These are phyloP conservation scores for Agrenia bidenticulata DNA, from an alignment of 2,888 invertebrate species.

Conservation along the genomic window DNA sequence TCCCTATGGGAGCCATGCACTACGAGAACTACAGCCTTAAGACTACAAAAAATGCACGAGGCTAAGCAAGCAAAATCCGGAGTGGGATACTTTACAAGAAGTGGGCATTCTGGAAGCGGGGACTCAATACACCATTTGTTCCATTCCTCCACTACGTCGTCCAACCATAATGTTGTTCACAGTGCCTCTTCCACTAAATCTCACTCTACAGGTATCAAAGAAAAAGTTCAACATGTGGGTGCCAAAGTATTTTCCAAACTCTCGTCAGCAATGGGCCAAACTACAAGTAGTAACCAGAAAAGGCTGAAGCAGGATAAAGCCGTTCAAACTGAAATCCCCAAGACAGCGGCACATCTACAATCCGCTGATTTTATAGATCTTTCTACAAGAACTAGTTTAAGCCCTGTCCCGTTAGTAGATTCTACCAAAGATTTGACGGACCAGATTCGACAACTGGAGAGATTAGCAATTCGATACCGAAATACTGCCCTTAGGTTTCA, in stretches of 20 bases:
- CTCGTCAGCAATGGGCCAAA: constrained; percentile 50
- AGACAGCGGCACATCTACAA: neutral
- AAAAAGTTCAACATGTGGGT: neutral
- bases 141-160: constrained; percentile 30
- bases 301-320: constrained; percentile 46
- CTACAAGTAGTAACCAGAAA: constrained; percentile 51
- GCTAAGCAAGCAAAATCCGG: constrained; percentile 26
- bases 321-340: constrained; percentile 43
- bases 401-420: constrained; percentile 40
- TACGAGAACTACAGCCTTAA: constrained; percentile 49
- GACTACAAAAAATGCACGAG: constrained; percentile 51
- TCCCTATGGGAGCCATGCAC: constrained; percentile 45
- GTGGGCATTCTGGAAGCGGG: constrained; percentile 49
- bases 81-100: constrained; percentile 9
- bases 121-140: constrained; percentile 48
- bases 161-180: constrained; percentile 13
- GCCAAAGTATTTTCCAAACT: constrained; percentile 52
- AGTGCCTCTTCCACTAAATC: constrained; percentile 20
- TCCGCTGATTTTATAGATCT: neutral
- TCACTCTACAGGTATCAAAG: neutral
- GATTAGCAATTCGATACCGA: constrained; percentile 41
- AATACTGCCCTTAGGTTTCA: constrained; percentile 46
- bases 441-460: constrained; percentile 46
- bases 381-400: constrained; percentile 8
- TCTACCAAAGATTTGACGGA: constrained; percentile 33